A percentile compares a stretch with the other conserved stretches of the same genome.
Evolutionary conservation across 2,888 invertebrate genomes (phyloP).

Genomic region (Pristionchus arcanus): DNA sequence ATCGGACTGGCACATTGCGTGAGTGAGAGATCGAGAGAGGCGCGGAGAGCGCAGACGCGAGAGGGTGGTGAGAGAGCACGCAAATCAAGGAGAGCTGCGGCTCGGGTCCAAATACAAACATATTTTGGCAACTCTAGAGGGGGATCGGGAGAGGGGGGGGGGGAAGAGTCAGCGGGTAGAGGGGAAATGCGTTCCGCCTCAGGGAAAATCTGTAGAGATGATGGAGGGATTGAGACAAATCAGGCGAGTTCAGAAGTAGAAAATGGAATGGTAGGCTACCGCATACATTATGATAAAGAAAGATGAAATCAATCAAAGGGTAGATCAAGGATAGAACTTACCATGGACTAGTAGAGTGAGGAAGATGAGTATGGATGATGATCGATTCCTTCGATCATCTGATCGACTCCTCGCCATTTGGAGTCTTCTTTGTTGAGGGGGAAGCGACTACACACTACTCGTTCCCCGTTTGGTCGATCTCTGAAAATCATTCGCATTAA

Average conservation of each 20-base stretch:
- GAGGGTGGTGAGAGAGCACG: background rate
- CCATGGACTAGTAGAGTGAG: background rate
- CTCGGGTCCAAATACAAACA: constrained; percentile 36
- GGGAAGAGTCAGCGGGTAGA: background rate
- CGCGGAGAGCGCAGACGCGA: constrained; percentile 9
- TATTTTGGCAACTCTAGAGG: constrained; percentile 48
- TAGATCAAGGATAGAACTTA: background rate
- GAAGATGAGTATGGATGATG: background rate
- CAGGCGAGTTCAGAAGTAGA: background rate
- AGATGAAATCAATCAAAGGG: background rate
- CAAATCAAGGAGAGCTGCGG: background rate
- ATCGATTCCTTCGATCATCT: constrained; percentile 23
- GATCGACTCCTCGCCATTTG: constrained; percentile 33
- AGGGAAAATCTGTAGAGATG: constrained; percentile 38
- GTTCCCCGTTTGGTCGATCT: constrained; percentile 18
- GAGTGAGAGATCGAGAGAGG: constrained; percentile 13
- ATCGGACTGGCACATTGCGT: constrained; percentile 47
- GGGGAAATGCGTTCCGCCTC: constrained; percentile 38
- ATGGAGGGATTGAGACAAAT: constrained; percentile 31
- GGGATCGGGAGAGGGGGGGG: constrained; percentile 20
- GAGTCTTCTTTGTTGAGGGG: background rate
- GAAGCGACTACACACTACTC: background rate
- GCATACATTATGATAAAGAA: too few relatives aligned
- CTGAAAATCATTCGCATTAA: background rate
- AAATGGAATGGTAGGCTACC: too few relatives aligned